Conservation (phyloP, 2,797 vertebrate species). For the Peromyscus melanophrys region DNA sequence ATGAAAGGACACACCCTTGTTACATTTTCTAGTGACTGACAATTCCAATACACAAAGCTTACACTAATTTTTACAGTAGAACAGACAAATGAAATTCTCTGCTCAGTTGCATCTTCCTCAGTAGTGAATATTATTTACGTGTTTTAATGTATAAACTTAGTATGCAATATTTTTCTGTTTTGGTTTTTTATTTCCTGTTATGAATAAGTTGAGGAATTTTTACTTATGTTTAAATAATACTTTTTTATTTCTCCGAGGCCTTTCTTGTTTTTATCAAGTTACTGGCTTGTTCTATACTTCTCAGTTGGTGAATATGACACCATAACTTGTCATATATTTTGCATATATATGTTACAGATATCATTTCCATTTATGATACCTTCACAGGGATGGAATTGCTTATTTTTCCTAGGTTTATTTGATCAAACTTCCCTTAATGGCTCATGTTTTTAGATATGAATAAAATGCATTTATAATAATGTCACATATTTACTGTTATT, state of each 20-base stretch:
- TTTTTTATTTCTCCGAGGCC: not conserved
- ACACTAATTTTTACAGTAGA: not conserved
- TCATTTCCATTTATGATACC: not conserved
- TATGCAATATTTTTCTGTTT: not conserved
- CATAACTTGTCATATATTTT: not conserved
- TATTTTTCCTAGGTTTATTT: not conserved
- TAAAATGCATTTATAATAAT: not conserved
- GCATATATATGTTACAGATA: not conserved
- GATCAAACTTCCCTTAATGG: not conserved
- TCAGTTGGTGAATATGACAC: not conserved
- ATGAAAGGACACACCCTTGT: not conserved
- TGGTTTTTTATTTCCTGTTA: conserved; percentile 8
- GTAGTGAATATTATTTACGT: not conserved
- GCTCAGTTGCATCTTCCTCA: not conserved
- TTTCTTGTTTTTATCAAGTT: not conserved
- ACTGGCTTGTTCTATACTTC: not conserved
- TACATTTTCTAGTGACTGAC: conserved; percentile 7
- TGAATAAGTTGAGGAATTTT: not conserved
- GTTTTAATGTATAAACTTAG: not conserved
- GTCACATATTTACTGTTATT: not conserved
- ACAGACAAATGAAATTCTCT: not conserved
- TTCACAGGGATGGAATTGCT: not conserved
- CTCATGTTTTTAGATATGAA: not conserved
- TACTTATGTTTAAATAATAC: not conserved
- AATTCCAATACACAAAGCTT: not conserved